Evolutionary conservation across 1,140 invertebrate species (phyloP), one percentile per base, ranked within the genome.

Genomic region (Aphis gossypii): DNA sequence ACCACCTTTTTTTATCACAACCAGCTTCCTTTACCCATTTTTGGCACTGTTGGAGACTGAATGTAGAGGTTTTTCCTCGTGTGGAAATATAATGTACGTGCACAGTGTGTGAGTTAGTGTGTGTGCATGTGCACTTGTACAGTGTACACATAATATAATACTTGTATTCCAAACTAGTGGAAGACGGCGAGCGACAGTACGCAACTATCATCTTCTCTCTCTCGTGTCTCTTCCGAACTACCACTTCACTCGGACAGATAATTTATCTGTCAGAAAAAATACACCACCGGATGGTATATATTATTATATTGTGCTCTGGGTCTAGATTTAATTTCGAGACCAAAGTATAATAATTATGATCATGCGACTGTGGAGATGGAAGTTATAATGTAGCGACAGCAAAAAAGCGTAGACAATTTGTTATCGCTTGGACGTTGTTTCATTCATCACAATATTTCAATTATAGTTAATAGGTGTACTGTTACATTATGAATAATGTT

Each of bases 261-360:
- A 93, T 93, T 93, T 84, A 54, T 93, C 35, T 41, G 68, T 84
- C 46, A 54, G 35, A 83, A 84, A 93, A 90, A 60, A 60, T 90
- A 44, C 21, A 54, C 89, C 54, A 41, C 54, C 23, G 25, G 54
- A 60, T 60, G 35, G n/a, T 89, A 54, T 88, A 84, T 87, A 87
- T 87, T 21, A n/a, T n/a, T 54, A 25, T 20, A 89, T 51, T 38
- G n/a, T 38, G 35, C 8, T 89, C 54, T 54, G 44, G 54, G n/a
- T 56, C 1, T 54, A 89, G 87, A 89, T 89, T 54, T 89, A 89
- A 89, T 89, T 54, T 54, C 21, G 21, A 54, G 23, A 35, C n/a
- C 48, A 46, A 54, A 54, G n/a, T 89, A 51, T 89, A 41, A 41
- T 41, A 41, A 41, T 41, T 41, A 89, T 54, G 48, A 89, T 51